These are phyloP conservation scores for Pluvialis apricaria DNA, from an alignment of 2,113 vertebrate species.

Conservation along the genomic window DNA sequence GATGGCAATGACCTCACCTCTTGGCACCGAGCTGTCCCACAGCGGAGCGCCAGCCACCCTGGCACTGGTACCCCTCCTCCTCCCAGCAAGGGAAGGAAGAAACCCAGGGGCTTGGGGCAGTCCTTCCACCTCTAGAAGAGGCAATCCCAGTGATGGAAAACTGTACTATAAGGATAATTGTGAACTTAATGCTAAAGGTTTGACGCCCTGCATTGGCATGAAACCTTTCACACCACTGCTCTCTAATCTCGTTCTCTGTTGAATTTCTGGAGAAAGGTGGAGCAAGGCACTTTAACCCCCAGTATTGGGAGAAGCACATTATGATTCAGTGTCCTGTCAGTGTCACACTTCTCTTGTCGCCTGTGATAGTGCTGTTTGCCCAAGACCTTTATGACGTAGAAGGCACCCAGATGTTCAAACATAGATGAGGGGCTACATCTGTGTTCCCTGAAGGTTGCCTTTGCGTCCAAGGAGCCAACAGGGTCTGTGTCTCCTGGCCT, in stretches of 20 bases:
- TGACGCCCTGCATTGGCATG: neutral
- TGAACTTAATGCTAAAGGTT: neutral
- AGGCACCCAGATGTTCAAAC: neutral
- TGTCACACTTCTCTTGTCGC: neutral
- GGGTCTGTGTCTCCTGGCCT: neutral
- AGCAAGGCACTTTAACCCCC: neutral
- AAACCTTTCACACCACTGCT: neutral
- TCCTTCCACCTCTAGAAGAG: neutral
- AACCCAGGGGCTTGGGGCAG: neutral
- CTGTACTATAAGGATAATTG: neutral
- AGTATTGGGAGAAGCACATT: neutral
- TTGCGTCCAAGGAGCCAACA: neutral
- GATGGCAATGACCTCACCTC: slow-evolving; percentile 3
- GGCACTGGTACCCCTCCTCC: neutral
- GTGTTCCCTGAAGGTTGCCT: neutral
- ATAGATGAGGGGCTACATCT: neutral
- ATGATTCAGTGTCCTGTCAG: neutral
- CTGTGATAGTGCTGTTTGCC: neutral
- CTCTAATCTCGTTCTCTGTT: neutral
- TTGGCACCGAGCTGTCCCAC: neutral
- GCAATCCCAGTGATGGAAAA: neutral
- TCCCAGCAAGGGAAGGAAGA: neutral
- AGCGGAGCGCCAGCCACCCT: neutral
- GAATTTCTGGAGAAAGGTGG: neutral
- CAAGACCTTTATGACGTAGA: neutral